A percentile compares a stretch with the other conserved stretches of the same genome.
Evolutionary conservation across 2,113 vertebrate species (phyloP).

Genomic region (Steatornis caripensis): DNA sequence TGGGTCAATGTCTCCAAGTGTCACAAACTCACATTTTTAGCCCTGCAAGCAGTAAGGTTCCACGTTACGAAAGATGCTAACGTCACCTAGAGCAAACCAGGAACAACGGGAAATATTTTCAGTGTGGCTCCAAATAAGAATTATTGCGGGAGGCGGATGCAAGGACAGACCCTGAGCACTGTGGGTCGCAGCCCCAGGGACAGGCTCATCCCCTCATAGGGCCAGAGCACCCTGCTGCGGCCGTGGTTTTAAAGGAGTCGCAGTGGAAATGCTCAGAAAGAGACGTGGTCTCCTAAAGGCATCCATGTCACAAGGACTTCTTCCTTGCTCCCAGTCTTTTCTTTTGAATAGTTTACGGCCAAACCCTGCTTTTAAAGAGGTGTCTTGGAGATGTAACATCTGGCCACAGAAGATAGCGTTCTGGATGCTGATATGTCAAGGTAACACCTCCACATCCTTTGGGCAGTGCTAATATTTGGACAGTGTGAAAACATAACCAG

Average conservation of each 20-base stretch:
- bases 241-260: accelerated
- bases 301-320: accelerated
- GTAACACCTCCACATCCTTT: not conserved
- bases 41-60: not conserved
- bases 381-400: not conserved
- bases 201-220: accelerated
- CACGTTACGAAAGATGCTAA: accelerated
- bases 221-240: accelerated
- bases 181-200: not conserved
- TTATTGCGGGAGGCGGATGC: accelerated
- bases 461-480: not conserved
- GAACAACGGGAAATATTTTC: accelerated
- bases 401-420: accelerated
- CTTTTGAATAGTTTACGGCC: accelerated
- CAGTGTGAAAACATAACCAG: not conserved
- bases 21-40: not conserved
- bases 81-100: not conserved
- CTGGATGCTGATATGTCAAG: not conserved
- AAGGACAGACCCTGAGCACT: accelerated
- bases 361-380: not conserved
- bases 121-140: accelerated
- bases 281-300: accelerated
- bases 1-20: too few relatives aligned
- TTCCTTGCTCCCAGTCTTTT: not conserved
- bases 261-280: not conserved